Percentiles rank a stretch among this genome's conserved stretches.
Evolutionary conservation across 2,113 vertebrate species (phyloP).

Genomic region (Argyrosomus japonicus): DNA sequence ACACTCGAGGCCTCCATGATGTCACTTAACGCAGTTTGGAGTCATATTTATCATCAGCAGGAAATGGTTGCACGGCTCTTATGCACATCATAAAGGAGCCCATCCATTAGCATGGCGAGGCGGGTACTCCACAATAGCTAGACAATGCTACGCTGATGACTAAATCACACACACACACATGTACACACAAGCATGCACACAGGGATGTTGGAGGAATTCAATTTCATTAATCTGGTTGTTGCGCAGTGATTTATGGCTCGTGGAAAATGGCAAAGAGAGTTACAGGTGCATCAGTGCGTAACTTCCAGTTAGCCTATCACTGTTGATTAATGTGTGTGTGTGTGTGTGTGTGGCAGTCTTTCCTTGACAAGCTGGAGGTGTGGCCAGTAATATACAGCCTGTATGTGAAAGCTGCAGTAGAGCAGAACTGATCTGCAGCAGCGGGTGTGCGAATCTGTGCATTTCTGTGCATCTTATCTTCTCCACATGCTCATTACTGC

Average conservation of each 20-base stretch:
- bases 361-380: conserved; percentile 43
- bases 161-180: conserved; percentile 40
- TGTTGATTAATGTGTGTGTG: conserved; percentile 69
- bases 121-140: conserved; percentile 17
- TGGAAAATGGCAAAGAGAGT: conserved; percentile 61
- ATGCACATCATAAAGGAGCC: conserved; percentile 34
- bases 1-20: background rate
- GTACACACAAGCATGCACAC: background rate
- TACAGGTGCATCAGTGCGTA: conserved; percentile 77
- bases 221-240: conserved; percentile 74
- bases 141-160: conserved; percentile 23
- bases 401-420: conserved; percentile 47
- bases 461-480: conserved; percentile 27
- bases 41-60: conserved; percentile 63
- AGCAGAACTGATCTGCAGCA: conserved; percentile 45
- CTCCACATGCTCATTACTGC: conserved; percentile 23
- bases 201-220: conserved; percentile 60
- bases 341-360: conserved; percentile 30
- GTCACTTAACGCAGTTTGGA: conserved; percentile 55
- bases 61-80: conserved; percentile 45
- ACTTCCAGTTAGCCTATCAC: conserved; percentile 61
- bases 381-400: conserved; percentile 44
- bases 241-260: conserved; percentile 72
- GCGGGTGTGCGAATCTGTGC: conserved; percentile 3
- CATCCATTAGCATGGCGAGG: conserved; percentile 59